Percentiles rank a stretch among this genome's conserved stretches.
phyloP scores from a whole-genome alignment of 2,888 invertebrate species.

The Dusona sp. region DNA sequence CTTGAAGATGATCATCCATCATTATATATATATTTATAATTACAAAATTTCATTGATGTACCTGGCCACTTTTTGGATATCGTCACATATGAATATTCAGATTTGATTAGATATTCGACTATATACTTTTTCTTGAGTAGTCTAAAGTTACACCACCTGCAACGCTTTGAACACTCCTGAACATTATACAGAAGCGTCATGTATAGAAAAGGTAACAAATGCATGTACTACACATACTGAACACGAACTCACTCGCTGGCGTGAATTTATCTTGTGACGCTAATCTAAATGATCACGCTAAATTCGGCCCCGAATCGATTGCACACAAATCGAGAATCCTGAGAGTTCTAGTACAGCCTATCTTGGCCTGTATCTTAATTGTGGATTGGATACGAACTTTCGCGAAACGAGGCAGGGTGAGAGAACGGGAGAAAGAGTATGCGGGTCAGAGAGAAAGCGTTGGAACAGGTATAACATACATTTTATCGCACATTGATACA shows the following conservation, averaged over 20 bases:
- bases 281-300: conserved; percentile 80
- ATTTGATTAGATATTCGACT: too few relatives aligned
- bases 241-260: conserved; percentile 15
- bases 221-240: conserved; percentile 5
- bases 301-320: conserved; percentile 77
- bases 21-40: too few relatives aligned
- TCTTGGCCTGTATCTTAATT: conserved; percentile 77
- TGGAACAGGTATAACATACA: conserved; percentile 18
- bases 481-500: conserved; percentile 28
- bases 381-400: conserved; percentile 73
- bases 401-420: conserved; percentile 18
- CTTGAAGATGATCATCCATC: too few relatives aligned
- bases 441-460: conserved; percentile 18
- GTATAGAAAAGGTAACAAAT: background rate
- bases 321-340: conserved; percentile 75
- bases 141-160: conserved; percentile 3
- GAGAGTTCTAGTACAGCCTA: conserved; percentile 68
- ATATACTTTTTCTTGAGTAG: too few relatives aligned
- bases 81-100: too few relatives aligned
- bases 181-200: background rate
- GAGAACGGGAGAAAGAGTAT: conserved; percentile 6
- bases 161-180: background rate
- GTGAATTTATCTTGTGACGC: conserved; percentile 72
- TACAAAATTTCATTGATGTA: too few relatives aligned
- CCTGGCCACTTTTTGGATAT: too few relatives aligned